Percentiles rank a stretch among this genome's conserved stretches.
phyloP scores from a whole-genome alignment of 37 sponge, comb jelly and placozoan species.

The Trichoplax adhaerens region DNA sequence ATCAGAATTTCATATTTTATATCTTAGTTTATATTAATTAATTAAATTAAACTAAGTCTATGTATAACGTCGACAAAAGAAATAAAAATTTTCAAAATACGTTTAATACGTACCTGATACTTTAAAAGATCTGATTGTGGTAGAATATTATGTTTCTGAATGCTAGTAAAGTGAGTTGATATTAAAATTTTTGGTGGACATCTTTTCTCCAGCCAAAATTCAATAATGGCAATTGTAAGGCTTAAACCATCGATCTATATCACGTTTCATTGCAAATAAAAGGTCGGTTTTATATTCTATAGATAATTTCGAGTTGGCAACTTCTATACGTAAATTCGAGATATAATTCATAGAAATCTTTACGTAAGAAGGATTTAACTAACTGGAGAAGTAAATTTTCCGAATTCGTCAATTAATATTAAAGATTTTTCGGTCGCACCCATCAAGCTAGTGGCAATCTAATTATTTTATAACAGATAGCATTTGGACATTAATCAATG shows the following conservation, averaged over 20 bases:
- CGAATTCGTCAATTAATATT: slow-evolving; percentile 89
- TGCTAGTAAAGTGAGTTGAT: slow-evolving; percentile 89
- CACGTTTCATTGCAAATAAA: not conserved
- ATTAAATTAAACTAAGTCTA: too few relatives aligned
- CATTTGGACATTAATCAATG: not conserved
- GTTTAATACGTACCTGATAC: slow-evolving; percentile 38
- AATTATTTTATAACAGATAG: not conserved
- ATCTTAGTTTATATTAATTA: too few relatives aligned
- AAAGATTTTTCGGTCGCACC: slow-evolving; percentile 40
- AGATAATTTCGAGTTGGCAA: not conserved
- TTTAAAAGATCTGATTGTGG: slow-evolving; percentile 43
- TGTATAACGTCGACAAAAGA: too few relatives aligned
- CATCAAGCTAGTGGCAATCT: not conserved
- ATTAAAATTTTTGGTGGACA: slow-evolving; percentile 53
- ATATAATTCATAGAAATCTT: not conserved
- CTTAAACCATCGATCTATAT: slow-evolving; percentile 68
- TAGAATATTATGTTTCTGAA: slow-evolving; percentile 61
- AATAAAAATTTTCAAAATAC: too few relatives aligned
- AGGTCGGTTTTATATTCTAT: too few relatives aligned
- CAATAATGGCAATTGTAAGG: slow-evolving; percentile 48
- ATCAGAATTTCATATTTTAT: too few relatives aligned
- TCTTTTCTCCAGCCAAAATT: slow-evolving; percentile 44
- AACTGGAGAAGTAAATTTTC: slow-evolving; percentile 90
- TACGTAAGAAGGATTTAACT: slow-evolving; percentile 5
- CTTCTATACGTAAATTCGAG: not conserved